Evolutionary conservation across 2,888 invertebrate species (phyloP).

Genomic region (Ctenicera cuprea): DNA sequence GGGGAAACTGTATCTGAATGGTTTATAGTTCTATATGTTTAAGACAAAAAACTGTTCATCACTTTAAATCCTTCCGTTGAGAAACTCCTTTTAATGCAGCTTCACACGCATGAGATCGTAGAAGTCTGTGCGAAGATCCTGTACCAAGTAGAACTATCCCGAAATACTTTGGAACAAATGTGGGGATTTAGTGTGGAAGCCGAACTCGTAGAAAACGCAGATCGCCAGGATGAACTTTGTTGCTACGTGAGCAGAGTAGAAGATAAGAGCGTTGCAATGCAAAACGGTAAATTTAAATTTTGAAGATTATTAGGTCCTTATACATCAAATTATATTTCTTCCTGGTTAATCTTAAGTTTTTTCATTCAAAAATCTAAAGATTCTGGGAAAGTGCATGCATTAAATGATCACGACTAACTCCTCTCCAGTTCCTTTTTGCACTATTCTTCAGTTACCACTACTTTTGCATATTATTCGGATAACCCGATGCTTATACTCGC

Average conservation of each 20-base stretch:
- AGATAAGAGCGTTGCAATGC: conserved; percentile 96
- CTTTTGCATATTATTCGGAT: conserved; percentile 23
- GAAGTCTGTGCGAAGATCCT: conserved; percentile 98
- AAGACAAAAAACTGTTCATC: too few relatives aligned
- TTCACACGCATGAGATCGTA: conserved; percentile 94
- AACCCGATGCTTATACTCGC: not conserved
- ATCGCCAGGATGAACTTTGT: conserved; percentile 96
- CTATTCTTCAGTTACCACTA: not conserved
- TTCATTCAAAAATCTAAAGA: not conserved
- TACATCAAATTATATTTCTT: too few relatives aligned
- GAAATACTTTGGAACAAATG: conserved; percentile 94
- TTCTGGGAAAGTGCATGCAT: too few relatives aligned
- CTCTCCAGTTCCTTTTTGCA: not conserved
- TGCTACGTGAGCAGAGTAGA: conserved; percentile 98
- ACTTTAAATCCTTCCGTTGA: not conserved
- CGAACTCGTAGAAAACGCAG: conserved; percentile 96
- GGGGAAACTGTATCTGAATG: not conserved
- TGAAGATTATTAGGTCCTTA: conserved; percentile 2
- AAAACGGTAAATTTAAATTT: conserved; percentile 85
- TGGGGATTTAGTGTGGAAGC: conserved; percentile 99
- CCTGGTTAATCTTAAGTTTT: too few relatives aligned
- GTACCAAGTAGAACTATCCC: conserved; percentile 95
- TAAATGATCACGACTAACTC: not conserved
- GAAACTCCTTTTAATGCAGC: conserved; percentile 74
- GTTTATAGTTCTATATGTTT: too few relatives aligned